These are phyloP conservation scores for Pangasianodon gigas DNA, from an alignment of 2,113 vertebrate species.

Conservation along the genomic window DNA sequence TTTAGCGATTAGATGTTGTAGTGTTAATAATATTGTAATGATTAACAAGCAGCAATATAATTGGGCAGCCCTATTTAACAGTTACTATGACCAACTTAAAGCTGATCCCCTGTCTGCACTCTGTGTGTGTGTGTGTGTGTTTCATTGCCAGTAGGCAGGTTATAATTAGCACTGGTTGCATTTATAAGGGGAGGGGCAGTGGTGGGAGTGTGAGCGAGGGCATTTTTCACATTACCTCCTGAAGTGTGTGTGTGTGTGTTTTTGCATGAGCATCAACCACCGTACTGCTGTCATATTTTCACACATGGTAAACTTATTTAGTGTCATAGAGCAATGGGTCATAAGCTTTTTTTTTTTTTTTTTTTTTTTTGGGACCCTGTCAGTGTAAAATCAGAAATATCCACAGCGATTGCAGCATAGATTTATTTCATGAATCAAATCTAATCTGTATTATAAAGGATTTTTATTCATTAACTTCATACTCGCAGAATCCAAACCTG, in stretches of 20 bases:
- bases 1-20: not conserved
- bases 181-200: not conserved
- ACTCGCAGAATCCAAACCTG: not conserved
- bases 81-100: not conserved
- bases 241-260: conserved; percentile 1
- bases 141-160: conserved; percentile 1
- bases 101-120: not conserved
- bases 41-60: not conserved
- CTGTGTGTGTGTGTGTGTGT: conserved; percentile 1
- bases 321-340: not conserved
- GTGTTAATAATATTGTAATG: not conserved
- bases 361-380: not conserved
- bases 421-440: not conserved
- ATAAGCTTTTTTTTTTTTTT: not conserved
- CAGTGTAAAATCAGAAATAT: not conserved
- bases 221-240: conserved; percentile 28
- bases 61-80: not conserved
- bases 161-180: conserved; percentile 45
- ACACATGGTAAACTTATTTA: not conserved
- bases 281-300: not conserved
- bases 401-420: not conserved
- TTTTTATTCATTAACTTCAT: not conserved
- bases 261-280: not conserved
- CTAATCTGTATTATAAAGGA: not conserved
- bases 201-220: not conserved